Evolutionary conservation across 1,140 invertebrate species (phyloP), one percentile per base, ranked within the genome.

Genomic region (Dendroctonus valens): DNA sequence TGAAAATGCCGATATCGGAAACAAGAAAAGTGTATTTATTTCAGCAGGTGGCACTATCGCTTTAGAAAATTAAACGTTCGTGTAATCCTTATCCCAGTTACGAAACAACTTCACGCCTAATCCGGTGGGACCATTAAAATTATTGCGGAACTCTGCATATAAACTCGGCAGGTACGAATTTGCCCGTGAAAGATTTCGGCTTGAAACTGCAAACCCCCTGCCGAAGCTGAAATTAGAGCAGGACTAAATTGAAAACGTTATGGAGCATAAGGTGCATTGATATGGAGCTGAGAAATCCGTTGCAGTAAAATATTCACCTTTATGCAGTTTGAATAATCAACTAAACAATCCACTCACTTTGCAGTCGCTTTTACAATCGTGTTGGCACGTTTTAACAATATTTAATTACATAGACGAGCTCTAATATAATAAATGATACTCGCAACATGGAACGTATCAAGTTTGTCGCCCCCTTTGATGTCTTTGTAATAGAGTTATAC

Each of bases 131-230:
- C 58, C 58, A 59, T 59, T 59, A 59, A 59, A 59, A 59, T 59
- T 59, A 59, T 59, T 59, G 58, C 58, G 58, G 48, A 49, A 59
- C 58, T 59, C 44, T 50, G 58, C 58, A 59, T 59, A 59, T 59
- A 59, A 59, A 26, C 26, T 39, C 50, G 44, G 58, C n/a, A 59
- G 58, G 58, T 59, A 48, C 11, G 48, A 50, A 50, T 50, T 7
- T 15, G 26, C 6, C 55, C 41, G 15, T 39, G 6, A 39, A 58
- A 40, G 55, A 40, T 58, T 42, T 58, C 40, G 14, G 26, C 26
- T 26, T 26, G 26, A 26, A 26, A 26, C 26, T 26, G 26, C 26
- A 26, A 26, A 26, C 26, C 26, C 26, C 26, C 26, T 26, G 26
- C 26, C 26, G 26, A 26, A 26, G 26, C 26, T 3, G 26, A 26